Percentiles rank a stretch among this genome's conserved stretches.
phyloP scores from a whole-genome alignment of 2,113 vertebrate species.

The Calyptomena viridis region DNA sequence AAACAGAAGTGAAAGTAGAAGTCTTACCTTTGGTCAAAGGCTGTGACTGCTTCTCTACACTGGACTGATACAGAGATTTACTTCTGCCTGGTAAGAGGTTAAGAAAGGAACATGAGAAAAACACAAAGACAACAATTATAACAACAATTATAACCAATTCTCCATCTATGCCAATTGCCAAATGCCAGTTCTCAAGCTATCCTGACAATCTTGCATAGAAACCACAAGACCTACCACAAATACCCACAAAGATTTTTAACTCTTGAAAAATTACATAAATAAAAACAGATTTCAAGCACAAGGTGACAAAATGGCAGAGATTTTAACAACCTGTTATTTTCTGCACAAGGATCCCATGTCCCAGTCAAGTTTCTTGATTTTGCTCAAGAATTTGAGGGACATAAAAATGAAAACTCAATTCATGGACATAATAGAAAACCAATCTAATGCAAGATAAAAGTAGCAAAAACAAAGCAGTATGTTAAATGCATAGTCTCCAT shows the following conservation, averaged over 20 bases:
- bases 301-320: background rate
- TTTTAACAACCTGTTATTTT: background rate
- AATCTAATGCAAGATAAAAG: background rate
- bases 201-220: background rate
- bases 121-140: background rate
- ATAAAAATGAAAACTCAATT: background rate
- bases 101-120: background rate
- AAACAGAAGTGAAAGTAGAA: slow-evolving; percentile 36
- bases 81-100: slow-evolving; percentile 6
- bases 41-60: background rate
- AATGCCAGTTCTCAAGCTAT: background rate
- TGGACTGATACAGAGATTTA: background rate
- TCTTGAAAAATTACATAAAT: background rate
- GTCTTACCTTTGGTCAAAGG: slow-evolving; percentile 50
- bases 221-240: background rate
- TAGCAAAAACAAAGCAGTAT: background rate
- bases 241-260: background rate
- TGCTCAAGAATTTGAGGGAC: background rate
- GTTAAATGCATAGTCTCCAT: background rate
- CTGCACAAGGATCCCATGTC: background rate
- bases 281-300: background rate
- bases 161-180: background rate
- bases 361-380: background rate
- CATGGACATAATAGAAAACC: background rate
- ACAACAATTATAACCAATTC: background rate